phyloP scores from a whole-genome alignment of 2,888 invertebrate species.

The Eurytoma adleriae region DNA sequence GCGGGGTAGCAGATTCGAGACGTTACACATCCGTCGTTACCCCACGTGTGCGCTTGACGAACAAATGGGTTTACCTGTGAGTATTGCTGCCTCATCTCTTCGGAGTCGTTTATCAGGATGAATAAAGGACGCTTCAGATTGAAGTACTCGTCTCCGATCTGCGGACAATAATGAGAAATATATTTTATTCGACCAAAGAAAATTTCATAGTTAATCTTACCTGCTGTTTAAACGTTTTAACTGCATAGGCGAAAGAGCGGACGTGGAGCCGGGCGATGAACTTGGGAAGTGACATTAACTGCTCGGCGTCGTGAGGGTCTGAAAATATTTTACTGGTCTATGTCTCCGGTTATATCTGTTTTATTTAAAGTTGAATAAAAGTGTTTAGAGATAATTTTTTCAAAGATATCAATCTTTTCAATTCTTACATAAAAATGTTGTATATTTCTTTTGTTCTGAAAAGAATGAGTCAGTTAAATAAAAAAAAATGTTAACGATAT shows the following conservation, averaged over 20 bases:
- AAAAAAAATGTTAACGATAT: too few species aligned
- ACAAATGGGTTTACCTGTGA: constrained; percentile 63
- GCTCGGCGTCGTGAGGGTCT: constrained; percentile 62
- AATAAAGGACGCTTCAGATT: constrained; percentile 72
- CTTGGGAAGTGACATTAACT: constrained; percentile 61
- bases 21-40: not conserved
- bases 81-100: constrained; percentile 65
- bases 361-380: too few species aligned
- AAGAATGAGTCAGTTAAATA: too few species aligned
- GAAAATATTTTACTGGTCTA: not conserved
- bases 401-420: not conserved
- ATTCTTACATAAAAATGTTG: too few species aligned
- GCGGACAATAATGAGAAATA: constrained; percentile 24
- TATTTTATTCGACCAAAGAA: constrained; percentile 21
- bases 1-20: not conserved
- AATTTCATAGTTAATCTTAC: constrained; percentile 25
- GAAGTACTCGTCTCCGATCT: constrained; percentile 69
- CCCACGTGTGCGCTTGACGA: not conserved
- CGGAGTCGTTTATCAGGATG: constrained; percentile 69
- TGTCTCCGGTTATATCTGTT: too few species aligned
- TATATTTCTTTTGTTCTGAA: too few species aligned
- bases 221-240: constrained; percentile 67
- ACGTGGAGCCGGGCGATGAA: constrained; percentile 65
- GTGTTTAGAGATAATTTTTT: not conserved
- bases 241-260: constrained; percentile 68